Percentiles rank a stretch among this genome's conserved stretches.
These are phyloP conservation scores for Cyprinella venusta DNA, from an alignment of 2,797 vertebrate species.

Conservation along the genomic window DNA sequence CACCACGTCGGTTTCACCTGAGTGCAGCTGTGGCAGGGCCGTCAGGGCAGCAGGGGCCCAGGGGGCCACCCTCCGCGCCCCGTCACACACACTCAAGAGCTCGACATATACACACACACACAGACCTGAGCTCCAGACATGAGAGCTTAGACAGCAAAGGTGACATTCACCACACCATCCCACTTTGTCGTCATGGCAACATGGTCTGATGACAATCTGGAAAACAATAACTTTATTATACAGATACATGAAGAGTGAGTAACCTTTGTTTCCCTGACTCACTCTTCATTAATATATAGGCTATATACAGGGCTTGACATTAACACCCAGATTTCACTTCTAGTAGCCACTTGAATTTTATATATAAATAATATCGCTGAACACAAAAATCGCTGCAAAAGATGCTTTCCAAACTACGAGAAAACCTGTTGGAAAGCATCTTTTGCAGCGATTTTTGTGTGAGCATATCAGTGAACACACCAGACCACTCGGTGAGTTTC, in stretches of 20 bases:
- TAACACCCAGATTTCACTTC: too few relatives aligned
- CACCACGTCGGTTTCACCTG: slow-evolving; percentile 61
- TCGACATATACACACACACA: slow-evolving; percentile 43
- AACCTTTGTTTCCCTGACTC: neutral
- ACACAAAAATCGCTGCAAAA: too few relatives aligned
- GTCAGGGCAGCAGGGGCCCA: slow-evolving; percentile 52
- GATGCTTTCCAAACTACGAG: too few relatives aligned
- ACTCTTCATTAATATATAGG: neutral
- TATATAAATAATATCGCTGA: too few relatives aligned
- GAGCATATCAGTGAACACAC: too few relatives aligned
- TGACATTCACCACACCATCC: slow-evolving; percentile 85
- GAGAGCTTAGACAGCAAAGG: slow-evolving; percentile 87
- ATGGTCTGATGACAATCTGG: slow-evolving; percentile 71
- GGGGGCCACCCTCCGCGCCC: slow-evolving; percentile 53
- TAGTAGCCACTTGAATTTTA: too few relatives aligned
- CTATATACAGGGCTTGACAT: neutral
- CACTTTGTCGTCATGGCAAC: slow-evolving; percentile 90
- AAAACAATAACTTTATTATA: slow-evolving; percentile 45
- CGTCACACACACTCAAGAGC: slow-evolving; percentile 51
- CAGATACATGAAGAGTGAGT: slow-evolving; percentile 4
- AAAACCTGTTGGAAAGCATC: too few relatives aligned
- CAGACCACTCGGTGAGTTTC: too few relatives aligned
- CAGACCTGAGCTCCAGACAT: slow-evolving; percentile 70
- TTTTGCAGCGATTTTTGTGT: too few relatives aligned
- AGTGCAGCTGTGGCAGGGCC: slow-evolving; percentile 59